A percentile compares a stretch with the other conserved stretches of the same genome.
phyloP scores from a whole-genome alignment of 2,888 invertebrate genomes.

The Hoplodrina blanda region DNA sequence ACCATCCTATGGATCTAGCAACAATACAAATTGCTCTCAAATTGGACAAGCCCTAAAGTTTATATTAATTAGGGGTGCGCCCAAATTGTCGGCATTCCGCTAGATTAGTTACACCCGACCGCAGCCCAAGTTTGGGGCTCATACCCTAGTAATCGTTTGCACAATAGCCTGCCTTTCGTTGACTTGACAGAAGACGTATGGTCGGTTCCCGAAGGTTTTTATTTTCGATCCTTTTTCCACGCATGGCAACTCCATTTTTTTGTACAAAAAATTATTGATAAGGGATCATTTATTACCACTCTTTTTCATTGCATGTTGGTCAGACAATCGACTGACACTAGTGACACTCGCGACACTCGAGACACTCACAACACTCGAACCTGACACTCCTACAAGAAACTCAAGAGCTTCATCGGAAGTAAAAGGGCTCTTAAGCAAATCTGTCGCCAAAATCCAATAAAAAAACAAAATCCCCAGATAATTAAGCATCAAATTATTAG shows the following conservation, averaged over 20 bases:
- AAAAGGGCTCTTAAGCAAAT: neutral
- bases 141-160: constrained; percentile 51
- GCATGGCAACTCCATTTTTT: neutral
- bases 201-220: neutral
- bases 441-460: constrained; percentile 8
- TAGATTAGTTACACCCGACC: constrained; percentile 61
- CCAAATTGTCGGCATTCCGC: constrained; percentile 64
- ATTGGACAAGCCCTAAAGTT: constrained; percentile 57
- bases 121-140: constrained; percentile 52
- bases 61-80: constrained; percentile 59
- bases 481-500: constrained; percentile 12
- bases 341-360: no score
- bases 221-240: neutral
- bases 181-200: constrained; percentile 21
- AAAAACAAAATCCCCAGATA: constrained; percentile 5
- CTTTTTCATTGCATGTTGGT: no score
- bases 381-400: no score
- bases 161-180: constrained; percentile 45
- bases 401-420: neutral
- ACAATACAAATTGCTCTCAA: constrained; percentile 54
- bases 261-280: neutral
- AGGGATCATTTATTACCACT: no score
- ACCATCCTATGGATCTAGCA: constrained; percentile 2
- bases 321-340: no score
- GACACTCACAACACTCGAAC: no score